Percentiles rank a stretch among this genome's conserved stretches.
These are phyloP conservation scores for Aleiodes leptofemur DNA, from an alignment of 2,888 invertebrate genomes.

Conservation along the genomic window DNA sequence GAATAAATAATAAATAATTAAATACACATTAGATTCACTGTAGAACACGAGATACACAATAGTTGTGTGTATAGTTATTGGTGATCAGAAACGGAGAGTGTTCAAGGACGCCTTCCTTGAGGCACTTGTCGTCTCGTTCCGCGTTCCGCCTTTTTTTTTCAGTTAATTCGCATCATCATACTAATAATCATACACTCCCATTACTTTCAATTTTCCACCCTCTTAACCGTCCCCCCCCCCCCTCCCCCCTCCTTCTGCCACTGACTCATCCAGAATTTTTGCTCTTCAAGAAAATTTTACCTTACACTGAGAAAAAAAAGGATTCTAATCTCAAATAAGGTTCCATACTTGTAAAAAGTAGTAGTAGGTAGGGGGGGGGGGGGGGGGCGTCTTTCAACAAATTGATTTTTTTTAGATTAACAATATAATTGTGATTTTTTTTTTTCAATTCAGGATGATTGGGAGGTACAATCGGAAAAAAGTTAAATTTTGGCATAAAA, in stretches of 20 bases:
- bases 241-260: not conserved
- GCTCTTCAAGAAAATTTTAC: too few relatives aligned
- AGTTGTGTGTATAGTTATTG: not conserved
- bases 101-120: slow-evolving; percentile 47
- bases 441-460: too few relatives aligned
- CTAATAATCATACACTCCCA: slow-evolving; percentile 18
- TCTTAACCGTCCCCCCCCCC: not conserved
- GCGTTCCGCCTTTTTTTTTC: slow-evolving; percentile 47
- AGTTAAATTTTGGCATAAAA: too few relatives aligned
- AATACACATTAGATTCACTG: not conserved
- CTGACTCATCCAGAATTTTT: not conserved
- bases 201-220: slow-evolving; percentile 15
- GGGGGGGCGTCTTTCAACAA: too few relatives aligned
- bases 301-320: too few relatives aligned
- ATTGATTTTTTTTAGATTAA: too few relatives aligned
- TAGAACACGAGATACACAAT: not conserved
- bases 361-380: too few relatives aligned
- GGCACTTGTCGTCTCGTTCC: slow-evolving; percentile 44
- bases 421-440: too few relatives aligned
- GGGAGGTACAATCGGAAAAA: too few relatives aligned
- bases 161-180: slow-evolving; percentile 33
- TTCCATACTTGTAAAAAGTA: too few relatives aligned
- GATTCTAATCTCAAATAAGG: too few relatives aligned
- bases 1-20: too few relatives aligned
- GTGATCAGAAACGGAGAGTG: slow-evolving; percentile 29